These are phyloP conservation scores for Isoperla grammatica DNA, from an alignment of 2,888 invertebrate genomes.

Conservation along the genomic window DNA sequence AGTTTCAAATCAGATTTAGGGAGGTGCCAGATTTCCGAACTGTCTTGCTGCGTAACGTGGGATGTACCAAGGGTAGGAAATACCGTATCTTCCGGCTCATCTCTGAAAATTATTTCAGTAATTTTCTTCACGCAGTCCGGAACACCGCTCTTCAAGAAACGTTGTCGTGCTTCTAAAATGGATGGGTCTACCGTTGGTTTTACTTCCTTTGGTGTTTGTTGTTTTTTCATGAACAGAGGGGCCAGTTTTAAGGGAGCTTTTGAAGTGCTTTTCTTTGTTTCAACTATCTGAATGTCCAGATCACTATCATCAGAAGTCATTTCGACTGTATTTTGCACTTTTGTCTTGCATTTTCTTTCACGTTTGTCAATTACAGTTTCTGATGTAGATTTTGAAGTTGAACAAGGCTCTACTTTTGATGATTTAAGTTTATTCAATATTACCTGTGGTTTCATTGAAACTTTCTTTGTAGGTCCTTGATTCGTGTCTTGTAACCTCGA, in stretches of 20 bases:
- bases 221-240: slow-evolving; percentile 58
- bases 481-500: too few species aligned
- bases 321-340: slow-evolving; percentile 4
- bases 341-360: neutral
- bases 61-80: slow-evolving; percentile 54
- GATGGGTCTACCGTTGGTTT: slow-evolving; percentile 55
- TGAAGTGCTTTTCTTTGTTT: slow-evolving; percentile 36
- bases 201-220: slow-evolving; percentile 36
- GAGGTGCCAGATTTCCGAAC: neutral
- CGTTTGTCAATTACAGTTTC: neutral
- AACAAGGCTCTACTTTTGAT: too few species aligned
- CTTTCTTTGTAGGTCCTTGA: too few species aligned
- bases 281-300: slow-evolving; percentile 30
- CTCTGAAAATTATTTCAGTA: slow-evolving; percentile 34
- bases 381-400: neutral
- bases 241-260: slow-evolving; percentile 52
- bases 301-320: slow-evolving; percentile 18
- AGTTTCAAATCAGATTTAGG: neutral
- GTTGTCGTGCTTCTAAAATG: slow-evolving; percentile 57
- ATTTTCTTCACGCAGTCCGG: slow-evolving; percentile 57
- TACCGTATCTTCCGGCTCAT: slow-evolving; percentile 43
- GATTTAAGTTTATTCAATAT: too few species aligned
- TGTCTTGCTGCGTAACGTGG: slow-evolving; percentile 55
- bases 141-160: slow-evolving; percentile 67
- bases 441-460: too few species aligned